Evolutionary conservation across 1,140 invertebrate species (phyloP), one percentile per base, ranked within the genome.

Genomic region (Aphelinus atriplicis): DNA sequence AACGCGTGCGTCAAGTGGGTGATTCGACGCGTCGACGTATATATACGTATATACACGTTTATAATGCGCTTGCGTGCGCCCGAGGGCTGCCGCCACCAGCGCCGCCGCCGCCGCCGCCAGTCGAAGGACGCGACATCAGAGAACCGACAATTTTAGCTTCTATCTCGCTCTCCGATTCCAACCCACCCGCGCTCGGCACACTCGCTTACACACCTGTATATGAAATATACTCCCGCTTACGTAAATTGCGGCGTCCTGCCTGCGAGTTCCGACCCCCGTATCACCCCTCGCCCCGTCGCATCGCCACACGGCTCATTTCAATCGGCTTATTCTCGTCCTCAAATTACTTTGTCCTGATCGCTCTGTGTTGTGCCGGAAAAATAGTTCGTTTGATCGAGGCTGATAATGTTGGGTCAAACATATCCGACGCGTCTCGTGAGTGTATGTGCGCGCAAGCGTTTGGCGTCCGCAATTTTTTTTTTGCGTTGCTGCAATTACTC

Each of bases 51-150:
- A 26, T 26, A 26, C 26, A 26, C 26, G 26, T 26, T 26, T 26
- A 26, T 26, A 7, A 66, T 45, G 42, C 43, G 42, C 9, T 43
- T 61, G 9, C 2, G 47, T 7, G 56, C 45, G 5, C 2, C 55
- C 26, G 5, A 1, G 9, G n/a, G 47, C 47, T 1, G 73, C 76
- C 67, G 64, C 75, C 67, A 70, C 77, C 73, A 72, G 63, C 51
- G 47, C 65, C n/a, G 75, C 65, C 51, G 47, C 65, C n/a, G 75
- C 53, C 77, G 77, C 74, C 47, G 50, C 65, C 46, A 55, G 67
- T 60, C 43, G 48, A 71, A 62, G 70, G 60, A 55, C 51, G 26
- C 26, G 70, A 71, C 70, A 71, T 55, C 70, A 61, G 70, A 71
- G 60, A 63, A 64, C 70, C 60, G 70, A 9, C 70, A 71, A 71